Base-by-base conservation (phyloP, 1,140 invertebrate species). In the Penaeus japonicus region DNA sequence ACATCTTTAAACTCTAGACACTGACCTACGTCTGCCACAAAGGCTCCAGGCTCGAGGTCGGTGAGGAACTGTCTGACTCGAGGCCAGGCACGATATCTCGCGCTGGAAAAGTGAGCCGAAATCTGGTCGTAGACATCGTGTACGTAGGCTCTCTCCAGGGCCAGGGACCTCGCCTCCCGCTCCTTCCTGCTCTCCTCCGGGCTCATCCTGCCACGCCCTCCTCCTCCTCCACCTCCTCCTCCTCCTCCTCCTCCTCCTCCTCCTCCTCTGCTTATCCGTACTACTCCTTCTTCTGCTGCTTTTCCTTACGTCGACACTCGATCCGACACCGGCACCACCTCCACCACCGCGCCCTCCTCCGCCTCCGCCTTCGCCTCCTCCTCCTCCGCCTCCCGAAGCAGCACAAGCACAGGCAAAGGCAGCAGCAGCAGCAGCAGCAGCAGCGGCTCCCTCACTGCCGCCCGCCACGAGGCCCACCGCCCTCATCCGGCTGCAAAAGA, bases 91-190 rank as follows among this genome's bases (percentile, higher is more conserved):
- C 95, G 95, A 89, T 95, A 95, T 93, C 95, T 89, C 22, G 90
- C 88, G 87, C 91, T 91, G 27, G 91, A 90, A 84, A 93, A 93
- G 86, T 93, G 92, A 57, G 92, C 92, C 89, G 96, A 96, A 90
- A 96, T 96, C 92, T 97, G 96, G 92, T 98, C 96, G 94, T 98
- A 99, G 82, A 98, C 97, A 92, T 98, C 97, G 93, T 98, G 97
- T 27, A 99, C 98, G 93, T 98, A 98, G 83, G 97, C 96, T 93
- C 97, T 96, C 94, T 98, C 97, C 91, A 98, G 94, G 91, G 97
- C 97, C 91, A 97, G 94, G 90, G 95, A 96, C 91, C 96, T 93
- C 79, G 95, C 95, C 92, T 95, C 94, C 90, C 95, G 93, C 92
- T 96, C 95, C 91, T 94, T 93, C 90, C 90, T 79, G 54, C 85